Evolutionary conservation across 2,888 invertebrate genomes (phyloP).

Genomic region (Phaedon cochleariae): DNA sequence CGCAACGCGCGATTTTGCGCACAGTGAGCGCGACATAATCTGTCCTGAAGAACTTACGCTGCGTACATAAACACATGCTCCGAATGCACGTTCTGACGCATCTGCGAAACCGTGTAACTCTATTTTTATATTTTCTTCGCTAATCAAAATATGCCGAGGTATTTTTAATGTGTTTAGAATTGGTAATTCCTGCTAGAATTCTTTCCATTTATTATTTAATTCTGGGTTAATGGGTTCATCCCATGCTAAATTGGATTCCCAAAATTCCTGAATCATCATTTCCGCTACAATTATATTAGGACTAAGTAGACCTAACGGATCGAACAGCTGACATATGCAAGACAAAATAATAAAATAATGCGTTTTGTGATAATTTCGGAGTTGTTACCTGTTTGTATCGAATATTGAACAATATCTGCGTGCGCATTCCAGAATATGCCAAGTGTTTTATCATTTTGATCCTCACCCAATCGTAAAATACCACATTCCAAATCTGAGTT

Average conservation of each 20-base stretch:
- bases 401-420: neutral
- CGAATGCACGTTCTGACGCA: constrained; percentile 15
- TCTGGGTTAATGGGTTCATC: neutral
- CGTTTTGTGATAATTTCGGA: too few relatives aligned
- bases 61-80: constrained; percentile 12
- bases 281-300: constrained; percentile 1
- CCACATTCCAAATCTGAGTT: too few relatives aligned
- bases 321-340: too few relatives aligned
- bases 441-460: neutral
- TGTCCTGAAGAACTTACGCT: constrained; percentile 3
- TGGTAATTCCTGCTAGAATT: neutral
- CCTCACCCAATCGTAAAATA: neutral
- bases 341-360: too few relatives aligned
- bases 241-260: constrained; percentile 1
- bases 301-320: too few relatives aligned
- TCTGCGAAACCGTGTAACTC: constrained; percentile 15
- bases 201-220: neutral
- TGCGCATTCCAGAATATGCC: neutral
- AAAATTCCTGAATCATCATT: constrained; percentile 7
- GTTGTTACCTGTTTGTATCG: neutral
- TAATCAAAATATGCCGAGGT: neutral
- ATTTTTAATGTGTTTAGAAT: constrained; percentile 9
- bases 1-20: constrained; percentile 15
- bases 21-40: constrained; percentile 1
- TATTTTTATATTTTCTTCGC: neutral